Evolutionary conservation across 2,888 invertebrate species (phyloP).

Genomic region (Platypus cylindrus): DNA sequence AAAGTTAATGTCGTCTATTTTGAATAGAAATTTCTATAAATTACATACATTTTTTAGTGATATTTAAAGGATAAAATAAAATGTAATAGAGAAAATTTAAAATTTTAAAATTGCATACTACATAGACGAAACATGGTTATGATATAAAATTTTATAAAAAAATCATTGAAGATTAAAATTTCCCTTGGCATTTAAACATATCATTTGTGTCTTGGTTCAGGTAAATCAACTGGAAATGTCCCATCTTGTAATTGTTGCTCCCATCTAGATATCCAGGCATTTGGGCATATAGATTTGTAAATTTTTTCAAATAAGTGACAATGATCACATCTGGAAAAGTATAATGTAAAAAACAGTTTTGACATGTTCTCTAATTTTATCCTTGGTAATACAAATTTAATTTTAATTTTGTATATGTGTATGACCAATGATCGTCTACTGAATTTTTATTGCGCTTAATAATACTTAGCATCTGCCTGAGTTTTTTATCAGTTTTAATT

Average conservation of each 20-base stretch:
- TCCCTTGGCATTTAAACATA: neutral
- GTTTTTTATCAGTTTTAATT: neutral
- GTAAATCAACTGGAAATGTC: conserved; percentile 21
- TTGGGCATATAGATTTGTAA: conserved; percentile 19
- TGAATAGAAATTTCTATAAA: no score
- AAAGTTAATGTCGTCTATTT: no score
- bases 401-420: no score
- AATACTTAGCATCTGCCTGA: neutral
- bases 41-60: no score
- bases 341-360: neutral
- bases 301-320: conserved; percentile 20
- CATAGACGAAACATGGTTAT: no score
- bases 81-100: conserved; percentile 1
- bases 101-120: no score
- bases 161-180: neutral
- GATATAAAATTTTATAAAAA: neutral
- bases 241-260: conserved; percentile 20
- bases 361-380: neutral
- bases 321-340: conserved; percentile 17
- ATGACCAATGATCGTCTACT: no score
- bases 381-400: no score
- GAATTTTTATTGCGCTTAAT: no score
- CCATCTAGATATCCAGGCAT: conserved; percentile 21
- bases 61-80: no score
- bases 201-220: conserved; percentile 10